phyloP scores from a whole-genome alignment of 2,797 vertebrate genomes.

The Decapterus maruadsi region DNA sequence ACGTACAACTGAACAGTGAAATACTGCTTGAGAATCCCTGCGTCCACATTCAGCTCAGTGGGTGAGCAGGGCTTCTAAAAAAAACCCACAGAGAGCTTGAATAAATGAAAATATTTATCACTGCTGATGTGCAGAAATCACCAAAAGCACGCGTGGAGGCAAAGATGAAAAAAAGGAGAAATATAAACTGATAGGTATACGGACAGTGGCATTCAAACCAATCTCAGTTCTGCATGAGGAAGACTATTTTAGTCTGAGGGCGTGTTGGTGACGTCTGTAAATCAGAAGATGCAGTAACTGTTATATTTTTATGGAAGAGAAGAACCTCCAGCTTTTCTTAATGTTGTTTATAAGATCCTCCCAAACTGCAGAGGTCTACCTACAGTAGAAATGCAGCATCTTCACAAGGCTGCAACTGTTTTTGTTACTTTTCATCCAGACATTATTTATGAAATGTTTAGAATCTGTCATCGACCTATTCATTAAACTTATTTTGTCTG shows the following conservation, averaged over 20 bases:
- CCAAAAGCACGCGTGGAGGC: not conserved
- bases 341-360: not conserved
- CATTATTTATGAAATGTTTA: not conserved
- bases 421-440: not conserved
- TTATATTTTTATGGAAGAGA: not conserved
- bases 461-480: not conserved
- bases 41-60: not conserved
- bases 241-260: not conserved
- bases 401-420: not conserved
- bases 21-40: not conserved
- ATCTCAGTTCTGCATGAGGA: not conserved
- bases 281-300: not conserved
- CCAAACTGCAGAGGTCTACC: not conserved
- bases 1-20: constrained; percentile 18
- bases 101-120: constrained; percentile 2
- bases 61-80: not conserved
- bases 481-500: not conserved
- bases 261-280: constrained; percentile 1
- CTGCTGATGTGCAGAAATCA: constrained; percentile 7
- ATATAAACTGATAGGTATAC: not conserved
- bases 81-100: not conserved
- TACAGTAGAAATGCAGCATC: too few relatives aligned
- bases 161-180: not conserved
- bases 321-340: not conserved
- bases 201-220: not conserved